These are phyloP conservation scores for Premnoplex brunnescens DNA, from an alignment of 2,797 vertebrate species.

Conservation along the genomic window DNA sequence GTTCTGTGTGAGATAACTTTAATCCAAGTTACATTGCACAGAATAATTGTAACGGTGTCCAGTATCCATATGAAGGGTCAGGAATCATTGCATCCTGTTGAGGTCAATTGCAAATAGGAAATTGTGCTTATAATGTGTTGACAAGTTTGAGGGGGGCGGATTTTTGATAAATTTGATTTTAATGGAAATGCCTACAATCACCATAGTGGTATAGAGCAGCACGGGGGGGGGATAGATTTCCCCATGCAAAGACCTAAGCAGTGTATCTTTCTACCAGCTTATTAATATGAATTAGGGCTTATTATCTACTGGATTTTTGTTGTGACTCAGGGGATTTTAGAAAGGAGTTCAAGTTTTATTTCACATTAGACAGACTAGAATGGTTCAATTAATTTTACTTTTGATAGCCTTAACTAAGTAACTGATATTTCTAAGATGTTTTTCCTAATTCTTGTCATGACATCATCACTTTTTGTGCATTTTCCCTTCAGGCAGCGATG, in stretches of 20 bases:
- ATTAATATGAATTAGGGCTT: neutral
- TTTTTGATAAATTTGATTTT: neutral
- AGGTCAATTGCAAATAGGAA: neutral
- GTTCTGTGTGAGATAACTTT: neutral
- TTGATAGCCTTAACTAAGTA: constrained; percentile 76
- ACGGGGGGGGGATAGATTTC: neutral
- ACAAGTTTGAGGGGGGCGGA: neutral
- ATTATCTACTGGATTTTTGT: neutral
- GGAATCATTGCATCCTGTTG: neutral
- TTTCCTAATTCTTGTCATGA: neutral
- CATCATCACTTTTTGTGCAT: neutral
- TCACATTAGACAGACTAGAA: neutral
- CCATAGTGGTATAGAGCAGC: neutral
- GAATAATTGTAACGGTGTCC: neutral
- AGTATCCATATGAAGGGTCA: neutral
- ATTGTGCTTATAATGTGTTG: neutral
- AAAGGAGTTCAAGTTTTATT: neutral
- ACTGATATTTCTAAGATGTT: constrained; percentile 30
- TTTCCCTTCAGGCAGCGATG: constrained; percentile 86
- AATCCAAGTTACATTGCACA: neutral
- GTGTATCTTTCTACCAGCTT: neutral
- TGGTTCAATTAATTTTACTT: neutral
- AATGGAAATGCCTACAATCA: neutral
- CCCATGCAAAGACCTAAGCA: neutral
- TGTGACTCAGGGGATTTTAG: neutral